Evolutionary conservation across 2,113 vertebrate genomes (phyloP).

Genomic region (Pelvicachromis taeniatus): DNA sequence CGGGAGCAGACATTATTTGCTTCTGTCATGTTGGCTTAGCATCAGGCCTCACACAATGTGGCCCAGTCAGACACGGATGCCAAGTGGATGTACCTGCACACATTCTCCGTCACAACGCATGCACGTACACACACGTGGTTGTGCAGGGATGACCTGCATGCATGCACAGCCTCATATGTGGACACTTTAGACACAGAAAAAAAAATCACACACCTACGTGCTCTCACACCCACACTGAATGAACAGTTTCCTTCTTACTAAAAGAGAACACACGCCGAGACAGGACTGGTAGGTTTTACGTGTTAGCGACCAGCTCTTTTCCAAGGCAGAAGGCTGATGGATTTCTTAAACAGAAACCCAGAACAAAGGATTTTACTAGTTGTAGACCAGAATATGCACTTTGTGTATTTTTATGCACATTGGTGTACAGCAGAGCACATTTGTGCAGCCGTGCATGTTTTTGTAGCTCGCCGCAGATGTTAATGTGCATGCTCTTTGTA

Average conservation of each 20-base stretch:
- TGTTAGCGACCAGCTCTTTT: background rate
- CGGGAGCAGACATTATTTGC: conserved; percentile 78
- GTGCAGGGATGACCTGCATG: background rate
- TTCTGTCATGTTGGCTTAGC: conserved; percentile 76
- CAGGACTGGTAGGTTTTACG: background rate
- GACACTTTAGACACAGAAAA: conserved; percentile 26
- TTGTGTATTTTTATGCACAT: background rate
- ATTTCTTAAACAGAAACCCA: background rate
- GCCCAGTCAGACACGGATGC: conserved; percentile 56
- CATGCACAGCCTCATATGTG: conserved; percentile 3
- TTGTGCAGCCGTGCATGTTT: conserved; percentile 3
- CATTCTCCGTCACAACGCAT: conserved; percentile 1
- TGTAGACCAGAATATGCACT: background rate
- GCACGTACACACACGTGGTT: background rate
- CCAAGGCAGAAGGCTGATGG: background rate
- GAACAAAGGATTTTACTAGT: background rate
- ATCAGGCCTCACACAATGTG: conserved; percentile 68
- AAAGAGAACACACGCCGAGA: background rate
- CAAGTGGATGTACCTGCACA: conserved; percentile 67
- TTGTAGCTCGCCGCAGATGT: background rate
- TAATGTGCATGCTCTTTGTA: background rate
- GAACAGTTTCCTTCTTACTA: background rate
- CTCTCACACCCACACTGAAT: conserved; percentile 12
- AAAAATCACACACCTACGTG: conserved; percentile 4
- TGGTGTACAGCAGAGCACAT: background rate